Percentiles rank a stretch among this genome's conserved stretches.
phyloP scores from a whole-genome alignment of 2,113 vertebrate species.

The Meleagris gallopavo region DNA sequence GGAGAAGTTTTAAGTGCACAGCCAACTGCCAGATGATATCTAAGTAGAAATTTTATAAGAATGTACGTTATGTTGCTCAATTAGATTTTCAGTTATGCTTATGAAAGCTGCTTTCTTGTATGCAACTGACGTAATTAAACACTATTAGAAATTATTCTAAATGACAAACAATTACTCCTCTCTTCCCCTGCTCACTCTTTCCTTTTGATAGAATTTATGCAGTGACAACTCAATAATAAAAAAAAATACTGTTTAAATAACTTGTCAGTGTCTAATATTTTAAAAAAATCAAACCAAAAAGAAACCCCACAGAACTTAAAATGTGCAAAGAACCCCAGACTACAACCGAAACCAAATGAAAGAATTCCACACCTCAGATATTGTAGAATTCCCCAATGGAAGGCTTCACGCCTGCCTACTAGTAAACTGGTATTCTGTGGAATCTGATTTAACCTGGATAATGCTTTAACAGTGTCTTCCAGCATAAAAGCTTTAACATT shows the following conservation, averaged over 20 bases:
- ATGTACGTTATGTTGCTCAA: background rate
- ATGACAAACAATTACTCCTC: background rate
- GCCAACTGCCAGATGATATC: background rate
- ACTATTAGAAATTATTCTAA: background rate
- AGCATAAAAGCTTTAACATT: slow-evolving; percentile 72
- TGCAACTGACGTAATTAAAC: background rate
- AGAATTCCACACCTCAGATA: background rate
- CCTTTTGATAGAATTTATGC: background rate
- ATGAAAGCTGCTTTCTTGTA: background rate
- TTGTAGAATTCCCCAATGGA: slow-evolving; percentile 22
- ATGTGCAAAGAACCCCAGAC: background rate
- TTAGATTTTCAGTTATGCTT: background rate
- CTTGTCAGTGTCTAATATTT: background rate
- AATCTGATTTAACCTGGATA: slow-evolving; percentile 68
- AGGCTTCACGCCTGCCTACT: slow-evolving; percentile 58
- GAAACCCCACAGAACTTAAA: background rate
- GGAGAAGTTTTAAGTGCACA: background rate
- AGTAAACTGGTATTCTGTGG: background rate
- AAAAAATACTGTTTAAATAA: background rate
- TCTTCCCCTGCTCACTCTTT: background rate
- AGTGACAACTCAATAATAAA: background rate
- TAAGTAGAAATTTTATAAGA: background rate
- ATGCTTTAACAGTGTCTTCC: slow-evolving; percentile 71
- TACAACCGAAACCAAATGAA: background rate
- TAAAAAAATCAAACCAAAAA: background rate